phyloP scores from a whole-genome alignment of 2,113 vertebrate genomes.

The Campylorhamphus procurvoides region DNA sequence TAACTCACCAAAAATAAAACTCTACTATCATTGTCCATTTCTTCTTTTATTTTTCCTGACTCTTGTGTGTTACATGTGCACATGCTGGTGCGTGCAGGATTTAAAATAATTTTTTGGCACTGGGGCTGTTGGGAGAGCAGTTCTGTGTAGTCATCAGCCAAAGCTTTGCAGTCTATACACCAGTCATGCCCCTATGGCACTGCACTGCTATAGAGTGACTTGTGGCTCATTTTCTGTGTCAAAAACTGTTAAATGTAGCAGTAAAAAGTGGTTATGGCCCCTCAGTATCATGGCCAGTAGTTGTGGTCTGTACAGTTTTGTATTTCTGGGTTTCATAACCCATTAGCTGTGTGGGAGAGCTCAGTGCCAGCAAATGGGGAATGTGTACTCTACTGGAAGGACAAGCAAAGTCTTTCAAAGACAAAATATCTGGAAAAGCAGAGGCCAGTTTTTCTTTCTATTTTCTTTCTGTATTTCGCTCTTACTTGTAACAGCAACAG shows the following conservation, averaged over 20 bases:
- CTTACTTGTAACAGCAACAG: not conserved
- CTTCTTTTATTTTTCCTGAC: not conserved
- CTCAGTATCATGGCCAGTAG: not conserved
- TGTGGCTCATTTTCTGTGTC: not conserved
- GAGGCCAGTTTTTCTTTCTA: not conserved
- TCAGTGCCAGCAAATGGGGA: not conserved
- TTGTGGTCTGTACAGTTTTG: not conserved
- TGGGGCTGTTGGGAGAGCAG: not conserved
- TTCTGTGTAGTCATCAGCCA: not conserved
- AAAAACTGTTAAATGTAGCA: not conserved
- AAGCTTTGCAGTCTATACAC: not conserved
- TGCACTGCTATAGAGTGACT: not conserved
- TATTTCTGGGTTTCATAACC: not conserved
- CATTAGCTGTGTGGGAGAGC: not conserved
- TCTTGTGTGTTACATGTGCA: not conserved
- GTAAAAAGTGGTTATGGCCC: not conserved
- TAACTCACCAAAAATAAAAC: not conserved
- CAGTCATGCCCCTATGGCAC: not conserved
- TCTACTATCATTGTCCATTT: not conserved
- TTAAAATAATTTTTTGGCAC: not conserved
- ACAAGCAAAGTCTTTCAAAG: not conserved
- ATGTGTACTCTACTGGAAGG: not conserved
- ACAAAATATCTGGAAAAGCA: not conserved
- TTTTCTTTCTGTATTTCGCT: not conserved
- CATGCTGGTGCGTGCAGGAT: not conserved